Percentiles rank a stretch among this genome's conserved stretches.
Conservation (phyloP, 2,113 vertebrate genomes). For the Potamarius usumacintae region DNA sequence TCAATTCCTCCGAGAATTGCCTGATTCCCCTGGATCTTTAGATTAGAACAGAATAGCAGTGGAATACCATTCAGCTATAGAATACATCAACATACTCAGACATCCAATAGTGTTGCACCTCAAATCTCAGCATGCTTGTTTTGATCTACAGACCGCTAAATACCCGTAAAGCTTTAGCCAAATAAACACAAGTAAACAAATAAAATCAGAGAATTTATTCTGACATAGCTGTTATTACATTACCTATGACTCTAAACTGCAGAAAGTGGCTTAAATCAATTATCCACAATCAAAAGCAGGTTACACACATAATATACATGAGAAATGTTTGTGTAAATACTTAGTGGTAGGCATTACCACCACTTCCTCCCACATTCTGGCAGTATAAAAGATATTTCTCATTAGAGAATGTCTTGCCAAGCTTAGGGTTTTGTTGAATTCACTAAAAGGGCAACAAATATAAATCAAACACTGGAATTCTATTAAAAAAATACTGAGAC, state of each 20-base stretch:
- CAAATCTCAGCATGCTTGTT: constrained; percentile 17
- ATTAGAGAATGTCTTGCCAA: neutral
- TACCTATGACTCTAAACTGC: neutral
- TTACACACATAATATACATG: neutral
- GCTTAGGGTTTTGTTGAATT: neutral
- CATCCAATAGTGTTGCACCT: constrained; percentile 35
- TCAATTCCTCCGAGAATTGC: constrained; percentile 53
- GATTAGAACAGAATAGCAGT: constrained; percentile 52
- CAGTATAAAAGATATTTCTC: neutral
- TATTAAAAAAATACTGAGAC: neutral
- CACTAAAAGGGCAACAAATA: neutral
- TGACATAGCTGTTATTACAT: neutral
- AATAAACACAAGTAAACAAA: neutral
- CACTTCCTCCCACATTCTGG: neutral
- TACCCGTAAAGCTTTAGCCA: constrained; percentile 7
- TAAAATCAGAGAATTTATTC: neutral
- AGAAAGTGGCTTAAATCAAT: neutral
- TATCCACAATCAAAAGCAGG: constrained; percentile 28
- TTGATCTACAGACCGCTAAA: constrained; percentile 10
- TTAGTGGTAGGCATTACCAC: neutral
- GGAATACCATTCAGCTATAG: constrained; percentile 41
- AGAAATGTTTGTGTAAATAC: neutral
- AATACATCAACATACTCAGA: constrained; percentile 27
- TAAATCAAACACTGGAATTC: neutral
- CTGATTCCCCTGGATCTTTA: constrained; percentile 53